A percentile compares a stretch with the other conserved stretches of the same genome.
Evolutionary conservation across 2,797 vertebrate species (phyloP).

Genomic region (Aplochiton taeniatus): DNA sequence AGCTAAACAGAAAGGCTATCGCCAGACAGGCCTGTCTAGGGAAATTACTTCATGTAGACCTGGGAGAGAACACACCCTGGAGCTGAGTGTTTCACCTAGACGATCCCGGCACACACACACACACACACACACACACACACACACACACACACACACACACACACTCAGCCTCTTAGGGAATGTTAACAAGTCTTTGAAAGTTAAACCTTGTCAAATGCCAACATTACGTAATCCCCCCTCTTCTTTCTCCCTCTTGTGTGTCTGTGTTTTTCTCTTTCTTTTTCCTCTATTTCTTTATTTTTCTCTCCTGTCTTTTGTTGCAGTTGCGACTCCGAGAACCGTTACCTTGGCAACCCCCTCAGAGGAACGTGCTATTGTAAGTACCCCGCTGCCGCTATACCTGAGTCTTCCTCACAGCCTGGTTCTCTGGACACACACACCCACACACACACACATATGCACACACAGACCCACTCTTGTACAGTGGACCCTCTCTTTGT

Average conservation of each 20-base stretch:
- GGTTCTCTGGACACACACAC: background rate
- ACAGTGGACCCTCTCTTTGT: background rate
- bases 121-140: slow-evolving; percentile 17
- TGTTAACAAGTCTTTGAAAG: slow-evolving; percentile 10
- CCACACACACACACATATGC: background rate
- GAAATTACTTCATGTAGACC: slow-evolving; percentile 51
- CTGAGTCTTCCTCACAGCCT: slow-evolving; percentile 17
- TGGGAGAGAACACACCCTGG: slow-evolving; percentile 33
- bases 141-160: slow-evolving; percentile 14
- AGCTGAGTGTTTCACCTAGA: slow-evolving; percentile 2
- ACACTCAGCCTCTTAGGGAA: slow-evolving; percentile 12
- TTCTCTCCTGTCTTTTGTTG: slow-evolving; percentile 28
- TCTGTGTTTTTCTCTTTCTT: slow-evolving; percentile 1
- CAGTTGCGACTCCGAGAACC: slow-evolving; percentile 96
- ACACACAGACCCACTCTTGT: background rate
- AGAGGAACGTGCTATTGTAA: slow-evolving; percentile 95
- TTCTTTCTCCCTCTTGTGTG: slow-evolving; percentile 1
- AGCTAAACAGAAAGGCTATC: slow-evolving; percentile 21
- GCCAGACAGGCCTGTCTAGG: slow-evolving; percentile 44
- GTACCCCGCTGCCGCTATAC: slow-evolving; percentile 63
- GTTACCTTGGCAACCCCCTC: slow-evolving; percentile 93
- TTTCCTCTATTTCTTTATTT: background rate
- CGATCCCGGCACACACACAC: slow-evolving; percentile 2
- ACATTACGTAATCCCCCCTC: slow-evolving; percentile 9
- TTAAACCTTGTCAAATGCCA: slow-evolving; percentile 28